Evolutionary conservation across 2,797 vertebrate genomes (phyloP).

Genomic region (Danio tinwini): DNA sequence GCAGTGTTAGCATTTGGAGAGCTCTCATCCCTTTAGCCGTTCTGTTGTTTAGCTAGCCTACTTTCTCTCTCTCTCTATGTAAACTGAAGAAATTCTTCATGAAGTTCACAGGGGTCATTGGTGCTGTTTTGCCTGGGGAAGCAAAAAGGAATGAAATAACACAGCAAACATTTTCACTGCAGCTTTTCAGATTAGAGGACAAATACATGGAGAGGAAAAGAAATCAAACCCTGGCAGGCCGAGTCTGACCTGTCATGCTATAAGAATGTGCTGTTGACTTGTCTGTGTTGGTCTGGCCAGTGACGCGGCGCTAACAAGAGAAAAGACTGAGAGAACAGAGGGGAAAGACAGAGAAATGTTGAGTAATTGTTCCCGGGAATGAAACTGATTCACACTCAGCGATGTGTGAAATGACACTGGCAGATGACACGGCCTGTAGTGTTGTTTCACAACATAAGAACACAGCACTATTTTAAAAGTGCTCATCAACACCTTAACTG

Average conservation of each 20-base stretch:
- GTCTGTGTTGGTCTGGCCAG: slow-evolving; percentile 69
- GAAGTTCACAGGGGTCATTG: slow-evolving; percentile 70
- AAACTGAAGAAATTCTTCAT: slow-evolving; percentile 66
- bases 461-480: slow-evolving; percentile 78
- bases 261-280: slow-evolving; percentile 59
- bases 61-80: slow-evolving; percentile 62
- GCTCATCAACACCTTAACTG: slow-evolving; percentile 76
- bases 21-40: slow-evolving; percentile 68
- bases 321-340: slow-evolving; percentile 45
- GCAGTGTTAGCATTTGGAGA: slow-evolving; percentile 68
- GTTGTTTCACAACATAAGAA: slow-evolving; percentile 77
- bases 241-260: slow-evolving; percentile 59
- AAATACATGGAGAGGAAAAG: slow-evolving; percentile 49
- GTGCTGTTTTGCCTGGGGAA: slow-evolving; percentile 67
- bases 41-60: slow-evolving; percentile 70
- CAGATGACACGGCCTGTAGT: slow-evolving; percentile 77
- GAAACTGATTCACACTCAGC: slow-evolving; percentile 84
- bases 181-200: slow-evolving; percentile 60
- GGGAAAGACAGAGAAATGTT: slow-evolving; percentile 73
- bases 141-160: slow-evolving; percentile 51
- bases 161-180: slow-evolving; percentile 52
- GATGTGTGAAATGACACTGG: slow-evolving; percentile 85
- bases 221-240: slow-evolving; percentile 50
- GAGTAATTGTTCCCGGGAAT: slow-evolving; percentile 83
- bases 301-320: slow-evolving; percentile 63